Percentiles rank a stretch among this genome's conserved stretches.
Evolutionary conservation across 2,888 invertebrate genomes (phyloP).

Genomic region (Orgyia antiqua): DNA sequence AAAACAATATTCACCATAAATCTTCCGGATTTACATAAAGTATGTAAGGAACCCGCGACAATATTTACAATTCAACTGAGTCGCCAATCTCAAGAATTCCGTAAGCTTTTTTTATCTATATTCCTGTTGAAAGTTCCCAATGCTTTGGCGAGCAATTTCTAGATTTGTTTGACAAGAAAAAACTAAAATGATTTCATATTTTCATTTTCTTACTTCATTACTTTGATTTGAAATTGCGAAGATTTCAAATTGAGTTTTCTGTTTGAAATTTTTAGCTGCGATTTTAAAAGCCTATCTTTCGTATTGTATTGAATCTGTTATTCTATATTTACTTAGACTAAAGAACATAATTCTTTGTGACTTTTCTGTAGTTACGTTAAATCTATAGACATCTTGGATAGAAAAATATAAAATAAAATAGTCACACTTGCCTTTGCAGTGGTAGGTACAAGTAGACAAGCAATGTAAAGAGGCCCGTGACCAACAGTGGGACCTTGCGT

Average conservation of each 20-base stretch:
- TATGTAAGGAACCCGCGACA: conserved; percentile 23
- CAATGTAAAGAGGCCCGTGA: too few species aligned
- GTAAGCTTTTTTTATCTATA: conserved; percentile 36
- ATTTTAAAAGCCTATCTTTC: conserved; percentile 1
- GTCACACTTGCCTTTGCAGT: too few species aligned
- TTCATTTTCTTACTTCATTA: conserved; percentile 35
- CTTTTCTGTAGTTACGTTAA: too few species aligned
- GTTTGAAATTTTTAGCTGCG: conserved; percentile 1
- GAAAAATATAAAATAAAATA: too few species aligned
- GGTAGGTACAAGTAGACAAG: too few species aligned
- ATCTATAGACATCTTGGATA: too few species aligned
- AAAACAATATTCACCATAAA: conserved; percentile 17
- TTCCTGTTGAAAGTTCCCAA: conserved; percentile 28
- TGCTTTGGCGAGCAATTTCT: conserved; percentile 31
- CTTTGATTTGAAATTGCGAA: conserved; percentile 17
- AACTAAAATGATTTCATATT: conserved; percentile 33
- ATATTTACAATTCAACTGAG: conserved; percentile 22
- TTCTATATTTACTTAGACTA: too few species aligned
- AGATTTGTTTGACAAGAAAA: conserved; percentile 39
- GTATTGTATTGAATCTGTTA: too few species aligned
- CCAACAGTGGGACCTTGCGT: too few species aligned
- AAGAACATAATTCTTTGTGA: too few species aligned
- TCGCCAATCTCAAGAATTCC: conserved; percentile 30
- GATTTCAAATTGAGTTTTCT: conserved; percentile 3
- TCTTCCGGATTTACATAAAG: conserved; percentile 23